Percentiles rank a stretch among this genome's conserved stretches.
These are phyloP conservation scores for Pipra filicauda DNA, from an alignment of 2,113 vertebrate species.

Conservation along the genomic window DNA sequence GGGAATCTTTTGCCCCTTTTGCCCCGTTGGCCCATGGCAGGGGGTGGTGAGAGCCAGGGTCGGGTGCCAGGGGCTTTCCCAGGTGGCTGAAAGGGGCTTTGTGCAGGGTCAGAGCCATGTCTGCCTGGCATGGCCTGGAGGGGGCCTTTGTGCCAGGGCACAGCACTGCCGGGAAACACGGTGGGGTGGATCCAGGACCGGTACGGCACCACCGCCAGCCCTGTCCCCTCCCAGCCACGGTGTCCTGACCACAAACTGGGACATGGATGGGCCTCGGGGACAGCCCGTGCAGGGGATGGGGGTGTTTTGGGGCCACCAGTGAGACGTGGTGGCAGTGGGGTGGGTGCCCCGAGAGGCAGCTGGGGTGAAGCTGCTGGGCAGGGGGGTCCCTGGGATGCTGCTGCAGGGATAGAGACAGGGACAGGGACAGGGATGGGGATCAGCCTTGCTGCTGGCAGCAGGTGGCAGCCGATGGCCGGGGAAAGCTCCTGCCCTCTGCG, in stretches of 20 bases:
- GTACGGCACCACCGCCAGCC: not conserved
- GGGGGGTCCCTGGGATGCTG: not conserved
- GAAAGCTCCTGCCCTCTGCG: not conserved
- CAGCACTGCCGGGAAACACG: not conserved
- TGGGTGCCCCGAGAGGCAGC: not conserved
- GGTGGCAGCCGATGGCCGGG: not conserved
- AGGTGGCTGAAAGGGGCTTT: not conserved
- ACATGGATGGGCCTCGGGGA: not conserved
- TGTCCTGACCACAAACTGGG: not conserved
- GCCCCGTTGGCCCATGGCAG: not conserved
- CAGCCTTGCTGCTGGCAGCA: not conserved
- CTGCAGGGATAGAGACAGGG: not conserved
- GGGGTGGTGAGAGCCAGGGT: not conserved
- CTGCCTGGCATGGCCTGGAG: not conserved
- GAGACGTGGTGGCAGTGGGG: rapidly evolving
- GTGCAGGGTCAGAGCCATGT: not conserved
- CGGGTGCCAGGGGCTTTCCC: not conserved
- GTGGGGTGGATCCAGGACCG: not conserved
- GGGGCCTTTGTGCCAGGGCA: not conserved
- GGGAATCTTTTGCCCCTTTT: not conserved
- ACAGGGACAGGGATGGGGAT: not conserved
- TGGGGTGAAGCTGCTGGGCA: rapidly evolving
- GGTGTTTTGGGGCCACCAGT: not conserved
- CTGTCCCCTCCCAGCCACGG: not conserved
- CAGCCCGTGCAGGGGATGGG: too few species aligned